Evolutionary conservation across 1,140 invertebrate species (phyloP), one percentile per base, ranked within the genome.

Genomic region (Agraylea sexmaculata): DNA sequence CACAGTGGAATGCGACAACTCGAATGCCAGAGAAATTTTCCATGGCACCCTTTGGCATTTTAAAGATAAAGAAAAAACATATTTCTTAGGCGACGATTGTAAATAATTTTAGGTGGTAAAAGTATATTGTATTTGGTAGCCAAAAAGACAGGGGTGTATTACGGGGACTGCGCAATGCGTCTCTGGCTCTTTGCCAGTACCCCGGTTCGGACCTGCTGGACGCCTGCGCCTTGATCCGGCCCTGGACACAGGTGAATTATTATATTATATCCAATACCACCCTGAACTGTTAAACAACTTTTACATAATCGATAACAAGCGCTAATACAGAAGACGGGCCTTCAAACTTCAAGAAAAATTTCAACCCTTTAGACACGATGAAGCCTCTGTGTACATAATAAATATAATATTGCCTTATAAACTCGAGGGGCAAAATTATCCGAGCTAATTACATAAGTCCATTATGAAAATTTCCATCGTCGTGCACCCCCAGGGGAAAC

Each of bases 101-200:
- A 6, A 16, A 21, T 4, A 18, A 11, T 17, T 11, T 20, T 13
- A n/a, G 22, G 19, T 4, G 36, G 2, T 7, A 16, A 20, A 16
- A 4, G 5, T 21, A 12, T 17, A 15, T 3, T 10, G 4, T 25
- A 5, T 10, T n/a, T n/a, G 23, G 8, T 33, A 20, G 17, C 8
- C 25, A 15, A 29, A 22, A 37, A 33, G 43, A 10, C 30, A 16
- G 28, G 15, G 22, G 31, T 22, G 22, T 13, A 29, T 30, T 23
- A 25, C 23, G 16, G 1, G 46, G 20, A 38, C 46, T 42, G 38
- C 46, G 46, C 46, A 48, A 32, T 48, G 46, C 46, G 46, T 45
- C 46, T 35, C 46, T 48, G 46, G 46, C 46, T 18, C 35, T 20
- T 11, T 12, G 46, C 46, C 46, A 48, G 46, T 10, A 21, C 34